phyloP scores from a whole-genome alignment of 2,113 vertebrate genomes.

The Craseonycteris thonglongyai region DNA sequence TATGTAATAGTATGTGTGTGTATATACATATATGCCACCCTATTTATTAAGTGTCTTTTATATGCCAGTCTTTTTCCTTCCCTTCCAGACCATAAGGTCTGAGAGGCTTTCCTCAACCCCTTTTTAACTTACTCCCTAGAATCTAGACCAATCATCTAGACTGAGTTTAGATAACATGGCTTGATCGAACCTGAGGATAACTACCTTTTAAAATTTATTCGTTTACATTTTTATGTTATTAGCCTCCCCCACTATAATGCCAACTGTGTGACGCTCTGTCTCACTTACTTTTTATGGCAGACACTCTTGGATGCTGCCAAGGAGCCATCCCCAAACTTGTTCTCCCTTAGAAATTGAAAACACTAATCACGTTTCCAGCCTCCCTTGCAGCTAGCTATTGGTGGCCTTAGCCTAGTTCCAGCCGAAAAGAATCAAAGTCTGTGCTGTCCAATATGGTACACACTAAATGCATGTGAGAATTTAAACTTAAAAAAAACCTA shows the following conservation, averaged over 20 bases:
- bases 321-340: not conserved
- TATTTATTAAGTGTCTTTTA: conserved; percentile 2
- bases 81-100: not conserved
- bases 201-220: not conserved
- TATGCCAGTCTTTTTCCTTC: not conserved
- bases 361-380: not conserved
- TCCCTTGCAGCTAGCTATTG: not conserved
- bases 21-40: not conserved
- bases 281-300: not conserved
- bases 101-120: not conserved
- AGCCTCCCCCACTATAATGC: not conserved
- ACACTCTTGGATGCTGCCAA: not conserved
- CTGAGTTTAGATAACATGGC: not conserved
- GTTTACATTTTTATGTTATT: not conserved
- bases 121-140: not conserved
- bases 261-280: not conserved
- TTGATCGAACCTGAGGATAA: not conserved
- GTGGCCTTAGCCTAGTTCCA: not conserved
- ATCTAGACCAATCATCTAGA: not conserved
- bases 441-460: not conserved
- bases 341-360: not conserved
- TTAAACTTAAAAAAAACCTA: not conserved
- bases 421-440: not conserved
- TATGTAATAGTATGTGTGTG: not conserved
- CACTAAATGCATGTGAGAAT: not conserved